A percentile compares a stretch with the other conserved stretches of the same genome.
These are phyloP conservation scores for Amphilophus citrinellus DNA, from an alignment of 2,113 vertebrate genomes.

Conservation along the genomic window DNA sequence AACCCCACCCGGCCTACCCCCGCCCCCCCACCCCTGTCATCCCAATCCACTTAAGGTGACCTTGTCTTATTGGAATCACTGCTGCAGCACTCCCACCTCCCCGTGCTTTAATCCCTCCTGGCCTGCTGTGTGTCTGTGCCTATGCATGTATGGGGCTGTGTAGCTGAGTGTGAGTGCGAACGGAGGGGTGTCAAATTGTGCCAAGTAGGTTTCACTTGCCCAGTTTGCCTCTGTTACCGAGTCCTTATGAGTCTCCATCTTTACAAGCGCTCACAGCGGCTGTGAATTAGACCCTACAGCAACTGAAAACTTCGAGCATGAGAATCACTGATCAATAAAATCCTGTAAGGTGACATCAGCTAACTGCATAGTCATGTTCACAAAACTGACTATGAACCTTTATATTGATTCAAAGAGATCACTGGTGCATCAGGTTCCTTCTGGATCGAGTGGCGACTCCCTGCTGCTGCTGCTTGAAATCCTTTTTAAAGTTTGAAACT, in stretches of 20 bases:
- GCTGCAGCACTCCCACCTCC: conserved; percentile 46
- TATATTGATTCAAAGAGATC: conserved; percentile 20
- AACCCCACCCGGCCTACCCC: background rate
- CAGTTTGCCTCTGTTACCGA: conserved; percentile 40
- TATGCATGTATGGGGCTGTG: background rate
- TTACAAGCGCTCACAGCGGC: background rate
- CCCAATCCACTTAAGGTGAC: conserved; percentile 71
- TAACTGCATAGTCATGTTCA: conserved; percentile 20
- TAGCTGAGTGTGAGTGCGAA: conserved; percentile 36
- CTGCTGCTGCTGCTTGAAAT: background rate
- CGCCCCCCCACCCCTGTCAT: background rate
- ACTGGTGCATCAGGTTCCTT: background rate
- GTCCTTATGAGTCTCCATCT: background rate
- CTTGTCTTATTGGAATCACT: conserved; percentile 66
- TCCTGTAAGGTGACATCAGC: conserved; percentile 28
- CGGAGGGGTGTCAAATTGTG: conserved; percentile 15
- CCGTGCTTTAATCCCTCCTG: conserved; percentile 36
- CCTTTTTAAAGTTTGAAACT: background rate
- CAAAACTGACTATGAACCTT: conserved; percentile 9
- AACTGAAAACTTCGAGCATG: conserved; percentile 24
- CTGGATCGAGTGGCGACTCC: background rate
- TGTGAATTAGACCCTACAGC: background rate
- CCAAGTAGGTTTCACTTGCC: conserved; percentile 49
- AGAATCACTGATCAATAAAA: conserved; percentile 25
- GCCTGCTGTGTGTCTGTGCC: conserved; percentile 32